Percentiles rank a stretch among this genome's conserved stretches.
Conservation (phyloP, 2,797 vertebrate species). For the Botia kubotai region DNA sequence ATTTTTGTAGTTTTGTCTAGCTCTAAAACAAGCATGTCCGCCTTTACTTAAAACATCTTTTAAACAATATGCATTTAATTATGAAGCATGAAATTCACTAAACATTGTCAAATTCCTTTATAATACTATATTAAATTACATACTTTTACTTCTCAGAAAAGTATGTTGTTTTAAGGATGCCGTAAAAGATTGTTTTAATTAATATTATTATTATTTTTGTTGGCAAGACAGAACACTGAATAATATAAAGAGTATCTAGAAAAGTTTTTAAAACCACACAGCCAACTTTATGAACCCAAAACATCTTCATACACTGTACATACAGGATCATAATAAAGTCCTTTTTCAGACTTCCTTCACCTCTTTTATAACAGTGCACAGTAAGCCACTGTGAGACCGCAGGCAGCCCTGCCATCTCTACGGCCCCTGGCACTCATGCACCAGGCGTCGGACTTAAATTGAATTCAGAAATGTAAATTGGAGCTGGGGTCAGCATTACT, state of each 20-base stretch:
- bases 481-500: conserved; percentile 30
- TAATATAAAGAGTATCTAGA: neutral
- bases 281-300: neutral
- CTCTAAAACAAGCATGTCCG: too few relatives aligned
- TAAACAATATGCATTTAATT: too few relatives aligned
- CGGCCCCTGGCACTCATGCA: neutral
- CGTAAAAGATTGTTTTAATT: too few relatives aligned
- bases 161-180: too few relatives aligned
- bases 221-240: neutral
- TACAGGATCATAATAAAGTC: neutral
- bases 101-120: too few relatives aligned
- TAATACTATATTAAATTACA: too few relatives aligned
- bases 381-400: conserved; percentile 11
- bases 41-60: too few relatives aligned
- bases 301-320: neutral
- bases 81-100: too few relatives aligned
- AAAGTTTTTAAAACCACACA: neutral
- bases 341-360: neutral
- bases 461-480: conserved; percentile 51
- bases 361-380: conserved; percentile 14
- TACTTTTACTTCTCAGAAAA: too few relatives aligned
- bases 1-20: too few relatives aligned
- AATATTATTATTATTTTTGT: too few relatives aligned
- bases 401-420: conserved; percentile 20
- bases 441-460: conserved; percentile 38